Evolutionary conservation across 2,113 vertebrate genomes (phyloP), one percentile per base, ranked within the genome.

Genomic region (Mellivora capensis): DNA sequence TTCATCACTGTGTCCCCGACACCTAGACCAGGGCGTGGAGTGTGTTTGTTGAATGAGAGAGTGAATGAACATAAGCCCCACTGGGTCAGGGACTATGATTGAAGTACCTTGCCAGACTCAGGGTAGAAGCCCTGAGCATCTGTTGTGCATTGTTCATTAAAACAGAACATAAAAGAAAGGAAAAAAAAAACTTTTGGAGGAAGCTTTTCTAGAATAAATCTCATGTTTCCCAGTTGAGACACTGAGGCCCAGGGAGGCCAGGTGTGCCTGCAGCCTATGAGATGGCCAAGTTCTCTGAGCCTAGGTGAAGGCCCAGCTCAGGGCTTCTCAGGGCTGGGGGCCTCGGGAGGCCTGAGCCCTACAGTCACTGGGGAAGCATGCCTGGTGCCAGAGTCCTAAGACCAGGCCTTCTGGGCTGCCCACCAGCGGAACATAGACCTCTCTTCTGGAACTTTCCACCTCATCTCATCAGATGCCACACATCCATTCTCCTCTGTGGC

Each of bases 361-460:
- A 27, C 27, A 0, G 1, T 29, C 18, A 27, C 47, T 11, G 0
- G 9, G 31, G 69, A 29, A 17, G 9, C 54, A 11, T 18, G 8
- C 27, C 67, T 54, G 25, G 20, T 31, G 23, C 8, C 18, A 1
- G 27, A n/a, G 29, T 14, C 14, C 27, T 10, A 42, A 79, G 21
- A 6, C 8, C 2, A 3, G 84, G 44, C 20, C 25, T 57, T 67
- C 0, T 0, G 18, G 7, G n/a, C 6, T n/a, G 52, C 7, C 37
- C 27, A 7, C 3, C 10, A 17, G 23, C 3, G 52, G 23, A n/a
- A 12, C 29, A 87, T 74, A 93, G 15, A 39, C 1, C 4, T 4
- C n/a, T 27, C 29, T 44, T 71, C 52, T 12, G 0, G 7, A 31
- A 9, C 0, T 2, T 0, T 3, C 47, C 2, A 31, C 47, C 15